Conservation (phyloP, 2,113 vertebrate species). For the Nyctereutes procyonoides region DNA sequence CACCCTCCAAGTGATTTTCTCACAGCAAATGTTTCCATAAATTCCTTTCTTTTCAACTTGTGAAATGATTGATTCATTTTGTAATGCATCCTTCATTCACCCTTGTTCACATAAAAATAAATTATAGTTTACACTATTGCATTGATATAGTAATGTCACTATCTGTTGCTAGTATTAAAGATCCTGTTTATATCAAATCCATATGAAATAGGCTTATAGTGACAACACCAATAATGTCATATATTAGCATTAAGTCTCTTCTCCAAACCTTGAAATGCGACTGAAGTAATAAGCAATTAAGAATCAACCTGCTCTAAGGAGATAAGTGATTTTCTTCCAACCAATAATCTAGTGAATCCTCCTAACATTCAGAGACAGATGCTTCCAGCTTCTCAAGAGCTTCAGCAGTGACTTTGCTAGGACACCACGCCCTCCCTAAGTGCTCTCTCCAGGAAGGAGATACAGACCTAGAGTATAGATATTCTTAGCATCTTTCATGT, state of each 20-base stretch:
- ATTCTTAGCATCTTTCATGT: background rate
- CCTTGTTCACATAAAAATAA: background rate
- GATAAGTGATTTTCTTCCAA: background rate
- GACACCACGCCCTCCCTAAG: too few relatives aligned
- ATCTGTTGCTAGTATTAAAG: background rate
- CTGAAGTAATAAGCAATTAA: background rate
- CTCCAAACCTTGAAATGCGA: background rate
- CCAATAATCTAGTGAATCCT: background rate
- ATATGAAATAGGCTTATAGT: background rate
- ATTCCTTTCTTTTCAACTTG: slow-evolving; percentile 34
- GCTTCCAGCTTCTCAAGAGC: background rate
- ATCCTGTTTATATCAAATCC: background rate
- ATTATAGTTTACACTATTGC: background rate
- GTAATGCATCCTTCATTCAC: background rate
- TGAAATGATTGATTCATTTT: background rate
- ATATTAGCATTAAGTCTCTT: background rate
- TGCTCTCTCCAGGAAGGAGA: background rate
- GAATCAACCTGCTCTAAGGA: background rate
- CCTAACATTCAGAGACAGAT: accelerated
- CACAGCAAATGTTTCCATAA: slow-evolving; percentile 2
- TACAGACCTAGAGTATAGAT: background rate
- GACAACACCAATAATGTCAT: too few relatives aligned
- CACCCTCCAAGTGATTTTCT: background rate
- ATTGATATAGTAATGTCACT: background rate
- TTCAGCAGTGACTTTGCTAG: background rate